Evolutionary conservation across 2,113 vertebrate species (phyloP).

Genomic region (Rattus rattus): DNA sequence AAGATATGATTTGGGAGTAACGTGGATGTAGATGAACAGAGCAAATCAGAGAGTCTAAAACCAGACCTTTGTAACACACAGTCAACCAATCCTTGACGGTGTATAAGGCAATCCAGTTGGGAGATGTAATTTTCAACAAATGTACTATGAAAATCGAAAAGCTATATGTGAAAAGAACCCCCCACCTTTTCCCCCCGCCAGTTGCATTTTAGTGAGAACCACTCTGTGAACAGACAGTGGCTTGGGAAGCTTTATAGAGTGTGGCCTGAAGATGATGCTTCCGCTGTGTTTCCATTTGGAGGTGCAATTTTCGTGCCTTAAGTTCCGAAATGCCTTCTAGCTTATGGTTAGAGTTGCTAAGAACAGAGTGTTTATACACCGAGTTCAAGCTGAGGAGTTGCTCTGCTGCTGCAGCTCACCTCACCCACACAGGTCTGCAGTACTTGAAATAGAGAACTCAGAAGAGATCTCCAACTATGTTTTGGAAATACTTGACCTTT

Average conservation of each 20-base stretch:
- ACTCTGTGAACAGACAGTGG: not conserved
- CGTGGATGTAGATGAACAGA: slow-evolving; percentile 5
- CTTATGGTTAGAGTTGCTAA: slow-evolving; percentile 25
- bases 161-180: slow-evolving; percentile 2
- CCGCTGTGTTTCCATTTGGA: slow-evolving; percentile 8
- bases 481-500: slow-evolving; percentile 54
- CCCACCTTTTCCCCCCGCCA: not conserved
- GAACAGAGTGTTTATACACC: not conserved
- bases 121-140: slow-evolving; percentile 47
- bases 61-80: not conserved
- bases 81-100: not conserved
- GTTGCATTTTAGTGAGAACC: not conserved
- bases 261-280: not conserved
- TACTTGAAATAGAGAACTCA: not conserved
- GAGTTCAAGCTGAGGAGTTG: slow-evolving; percentile 30
- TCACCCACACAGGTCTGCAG: not conserved
- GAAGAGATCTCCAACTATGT: not conserved
- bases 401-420: not conserved
- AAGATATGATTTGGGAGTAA: slow-evolving; percentile 9
- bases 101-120: slow-evolving; percentile 10
- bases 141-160: not conserved
- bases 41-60: slow-evolving; percentile 11
- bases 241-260: not conserved
- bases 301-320: not conserved
- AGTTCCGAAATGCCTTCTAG: not conserved